These are phyloP conservation scores for Nebria brevicollis DNA, from an alignment of 2,888 invertebrate genomes.

Conservation along the genomic window DNA sequence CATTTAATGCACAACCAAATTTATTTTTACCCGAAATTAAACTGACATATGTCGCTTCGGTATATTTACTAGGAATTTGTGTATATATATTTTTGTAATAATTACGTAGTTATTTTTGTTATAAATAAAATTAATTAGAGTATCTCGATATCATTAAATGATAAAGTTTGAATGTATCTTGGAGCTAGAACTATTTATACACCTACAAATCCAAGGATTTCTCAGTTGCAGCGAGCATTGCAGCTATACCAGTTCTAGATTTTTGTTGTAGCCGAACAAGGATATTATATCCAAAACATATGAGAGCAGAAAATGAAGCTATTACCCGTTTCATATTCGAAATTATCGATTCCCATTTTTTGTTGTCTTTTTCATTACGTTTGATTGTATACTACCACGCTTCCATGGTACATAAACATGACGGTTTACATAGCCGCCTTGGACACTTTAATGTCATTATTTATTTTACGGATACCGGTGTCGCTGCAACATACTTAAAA, in stretches of 20 bases:
- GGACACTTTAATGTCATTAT: slow-evolving; percentile 47
- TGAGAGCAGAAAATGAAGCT: slow-evolving; percentile 46
- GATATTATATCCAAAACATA: slow-evolving; percentile 42
- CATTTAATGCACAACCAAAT: background rate
- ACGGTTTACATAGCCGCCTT: slow-evolving; percentile 45
- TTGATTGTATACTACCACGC: slow-evolving; percentile 13
- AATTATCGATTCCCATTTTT: slow-evolving; percentile 44
- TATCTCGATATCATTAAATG: background rate
- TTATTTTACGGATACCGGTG: slow-evolving; percentile 45
- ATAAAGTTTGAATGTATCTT: background rate
- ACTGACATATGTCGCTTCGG: background rate
- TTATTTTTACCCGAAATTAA: background rate
- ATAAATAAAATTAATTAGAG: background rate
- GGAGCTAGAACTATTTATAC: slow-evolving; percentile 17
- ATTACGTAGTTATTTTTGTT: background rate
- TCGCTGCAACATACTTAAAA: slow-evolving; percentile 39
- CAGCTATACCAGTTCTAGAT: background rate
- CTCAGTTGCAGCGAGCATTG: background rate
- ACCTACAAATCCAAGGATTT: slow-evolving; percentile 39
- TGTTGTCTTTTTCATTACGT: slow-evolving; percentile 24
- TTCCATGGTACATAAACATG: slow-evolving; percentile 40
- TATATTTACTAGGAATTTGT: too few relatives aligned
- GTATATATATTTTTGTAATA: too few relatives aligned
- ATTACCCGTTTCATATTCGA: slow-evolving; percentile 45
- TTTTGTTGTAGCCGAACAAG: slow-evolving; percentile 22